phyloP scores from a whole-genome alignment of 37 sponge, comb jelly and placozoan genomes.

The Trichoplax adhaerens region DNA sequence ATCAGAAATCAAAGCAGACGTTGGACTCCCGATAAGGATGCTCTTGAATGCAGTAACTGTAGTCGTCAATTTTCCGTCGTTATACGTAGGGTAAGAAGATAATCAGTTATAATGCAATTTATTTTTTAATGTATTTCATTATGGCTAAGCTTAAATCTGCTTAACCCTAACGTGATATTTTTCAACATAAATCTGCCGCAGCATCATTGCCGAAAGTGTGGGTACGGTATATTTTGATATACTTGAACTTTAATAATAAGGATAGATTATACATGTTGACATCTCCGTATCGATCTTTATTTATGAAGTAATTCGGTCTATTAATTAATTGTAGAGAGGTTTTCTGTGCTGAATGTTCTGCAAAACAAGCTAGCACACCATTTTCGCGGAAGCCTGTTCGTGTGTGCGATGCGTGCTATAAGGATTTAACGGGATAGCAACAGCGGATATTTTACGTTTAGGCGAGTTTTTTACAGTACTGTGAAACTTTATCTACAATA shows the following conservation, averaged over 20 bases:
- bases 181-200: not conserved
- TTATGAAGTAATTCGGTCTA: not conserved
- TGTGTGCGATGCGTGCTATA: slow-evolving; percentile 39
- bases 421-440: slow-evolving; percentile 10
- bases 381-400: slow-evolving; percentile 46
- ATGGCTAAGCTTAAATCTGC: not conserved
- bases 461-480: too few species aligned
- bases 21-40: slow-evolving; percentile 60
- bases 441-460: not conserved
- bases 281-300: not conserved
- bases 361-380: slow-evolving; percentile 14
- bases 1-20: slow-evolving; percentile 25
- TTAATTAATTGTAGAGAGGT: slow-evolving; percentile 17
- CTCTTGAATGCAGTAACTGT: slow-evolving; percentile 21
- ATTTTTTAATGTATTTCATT: not conserved
- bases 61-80: slow-evolving; percentile 25
- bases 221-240: slow-evolving; percentile 18
- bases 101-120: not conserved
- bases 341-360: slow-evolving; percentile 39
- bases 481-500: too few species aligned
- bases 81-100: slow-evolving; percentile 28
- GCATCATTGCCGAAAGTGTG: slow-evolving; percentile 68
- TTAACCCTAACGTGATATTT: not conserved
- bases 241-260: not conserved
- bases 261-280: not conserved